phyloP scores from a whole-genome alignment of 1,140 invertebrate genomes.

The Ladona fulva region DNA sequence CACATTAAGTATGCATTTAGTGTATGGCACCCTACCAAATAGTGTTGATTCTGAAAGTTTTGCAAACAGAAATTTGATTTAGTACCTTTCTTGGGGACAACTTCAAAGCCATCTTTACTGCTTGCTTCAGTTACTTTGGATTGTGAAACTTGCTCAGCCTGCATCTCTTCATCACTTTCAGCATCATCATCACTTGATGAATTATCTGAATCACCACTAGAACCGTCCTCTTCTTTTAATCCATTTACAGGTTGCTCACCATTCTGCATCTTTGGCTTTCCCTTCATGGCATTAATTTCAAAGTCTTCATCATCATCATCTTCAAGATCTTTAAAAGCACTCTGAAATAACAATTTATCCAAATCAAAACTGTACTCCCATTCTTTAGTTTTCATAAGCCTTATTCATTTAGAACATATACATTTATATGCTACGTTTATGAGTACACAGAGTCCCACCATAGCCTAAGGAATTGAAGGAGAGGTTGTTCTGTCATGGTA shows the following conservation, averaged over 20 bases:
- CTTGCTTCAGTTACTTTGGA: background rate
- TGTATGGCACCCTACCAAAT: too few species aligned
- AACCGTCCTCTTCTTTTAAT: slow-evolving; percentile 26
- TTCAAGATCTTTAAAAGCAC: slow-evolving; percentile 73
- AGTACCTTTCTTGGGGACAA: slow-evolving; percentile 46
- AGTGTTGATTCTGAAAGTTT: too few species aligned
- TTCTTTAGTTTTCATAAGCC: too few species aligned
- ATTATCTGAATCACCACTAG: slow-evolving; percentile 20
- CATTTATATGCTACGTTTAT: too few species aligned
- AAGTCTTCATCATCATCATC: slow-evolving; percentile 75
- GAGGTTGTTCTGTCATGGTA: too few species aligned
- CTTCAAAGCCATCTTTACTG: slow-evolving; percentile 53
- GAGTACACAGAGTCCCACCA: too few species aligned
- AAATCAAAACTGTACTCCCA: too few species aligned
- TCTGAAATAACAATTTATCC: too few species aligned
- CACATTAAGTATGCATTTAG: too few species aligned
- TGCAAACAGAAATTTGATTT: too few species aligned
- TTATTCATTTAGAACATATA: too few species aligned
- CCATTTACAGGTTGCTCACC: slow-evolving; percentile 24
- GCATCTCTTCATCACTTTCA: slow-evolving; percentile 53
- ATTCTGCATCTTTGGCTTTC: slow-evolving; percentile 30
- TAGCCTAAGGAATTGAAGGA: too few species aligned
- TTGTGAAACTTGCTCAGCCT: slow-evolving; percentile 33
- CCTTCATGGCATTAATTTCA: slow-evolving; percentile 73
- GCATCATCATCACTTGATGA: slow-evolving; percentile 30